Conservation (phyloP, 2,888 invertebrate species). For the Ornithoptera priamus region DNA sequence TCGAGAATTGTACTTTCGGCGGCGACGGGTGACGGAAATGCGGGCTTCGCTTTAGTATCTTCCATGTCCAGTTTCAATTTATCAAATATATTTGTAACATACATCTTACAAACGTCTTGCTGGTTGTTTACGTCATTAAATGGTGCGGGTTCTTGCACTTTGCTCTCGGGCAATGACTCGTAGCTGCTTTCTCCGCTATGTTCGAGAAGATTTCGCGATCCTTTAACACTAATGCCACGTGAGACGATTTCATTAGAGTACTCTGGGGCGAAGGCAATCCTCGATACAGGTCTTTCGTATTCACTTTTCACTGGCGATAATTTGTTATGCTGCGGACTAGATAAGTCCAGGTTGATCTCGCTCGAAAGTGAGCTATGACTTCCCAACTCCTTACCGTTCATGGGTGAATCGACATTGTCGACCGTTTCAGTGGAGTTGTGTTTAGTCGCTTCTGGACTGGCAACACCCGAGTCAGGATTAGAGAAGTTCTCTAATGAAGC, state of each 20-base stretch:
- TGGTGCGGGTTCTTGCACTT: slow-evolving; percentile 40
- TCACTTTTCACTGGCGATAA: slow-evolving; percentile 61
- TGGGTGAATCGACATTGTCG: slow-evolving; percentile 71
- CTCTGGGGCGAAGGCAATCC: slow-evolving; percentile 63
- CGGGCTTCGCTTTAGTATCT: slow-evolving; percentile 47
- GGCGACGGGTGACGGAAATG: slow-evolving; percentile 50
- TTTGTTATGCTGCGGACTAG: slow-evolving; percentile 71
- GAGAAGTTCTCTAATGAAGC: slow-evolving; percentile 65
- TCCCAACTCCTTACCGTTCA: slow-evolving; percentile 67
- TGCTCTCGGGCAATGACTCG: slow-evolving; percentile 54
- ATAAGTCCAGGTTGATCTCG: slow-evolving; percentile 79
- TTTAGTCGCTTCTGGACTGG: slow-evolving; percentile 80
- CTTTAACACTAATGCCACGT: slow-evolving; percentile 66
- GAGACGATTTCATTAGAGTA: slow-evolving; percentile 67
- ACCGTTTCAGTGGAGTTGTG: slow-evolving; percentile 78
- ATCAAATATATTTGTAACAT: slow-evolving; percentile 48
- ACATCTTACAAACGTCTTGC: slow-evolving; percentile 27
- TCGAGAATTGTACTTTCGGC: slow-evolving; percentile 44
- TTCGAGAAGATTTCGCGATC: slow-evolving; percentile 60
- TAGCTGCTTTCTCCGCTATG: slow-evolving; percentile 65
- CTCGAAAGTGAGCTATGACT: slow-evolving; percentile 76
- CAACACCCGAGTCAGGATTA: slow-evolving; percentile 77
- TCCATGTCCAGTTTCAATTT: slow-evolving; percentile 63
- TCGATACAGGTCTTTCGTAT: slow-evolving; percentile 60
- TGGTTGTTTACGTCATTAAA: slow-evolving; percentile 54